These are phyloP conservation scores for Dromococcyx pavoninus DNA, from an alignment of 2,797 vertebrate species.

Conservation along the genomic window DNA sequence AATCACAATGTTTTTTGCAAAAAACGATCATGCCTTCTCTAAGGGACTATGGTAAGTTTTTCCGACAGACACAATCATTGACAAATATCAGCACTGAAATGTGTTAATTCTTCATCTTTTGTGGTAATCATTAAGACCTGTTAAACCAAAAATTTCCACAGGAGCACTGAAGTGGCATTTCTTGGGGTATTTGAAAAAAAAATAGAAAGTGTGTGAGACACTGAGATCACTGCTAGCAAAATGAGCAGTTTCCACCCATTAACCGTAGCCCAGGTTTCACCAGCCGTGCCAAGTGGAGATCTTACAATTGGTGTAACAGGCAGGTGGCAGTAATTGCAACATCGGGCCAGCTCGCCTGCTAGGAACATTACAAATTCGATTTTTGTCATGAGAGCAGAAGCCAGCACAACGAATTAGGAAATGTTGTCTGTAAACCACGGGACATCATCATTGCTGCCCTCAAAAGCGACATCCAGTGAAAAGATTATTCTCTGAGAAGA, in stretches of 20 bases:
- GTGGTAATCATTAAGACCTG: neutral
- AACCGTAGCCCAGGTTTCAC: neutral
- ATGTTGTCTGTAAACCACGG: neutral
- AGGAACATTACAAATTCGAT: neutral
- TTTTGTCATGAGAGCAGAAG: neutral
- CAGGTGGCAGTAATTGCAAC: neutral
- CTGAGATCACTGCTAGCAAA: conserved; percentile 12
- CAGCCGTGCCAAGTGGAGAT: neutral
- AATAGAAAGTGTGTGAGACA: neutral
- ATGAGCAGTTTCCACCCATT: neutral
- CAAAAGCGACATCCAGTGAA: neutral
- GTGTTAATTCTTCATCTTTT: neutral
- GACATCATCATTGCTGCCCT: neutral
- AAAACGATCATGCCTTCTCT: neutral
- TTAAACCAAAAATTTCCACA: neutral
- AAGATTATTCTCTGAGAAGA: neutral
- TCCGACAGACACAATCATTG: neutral
- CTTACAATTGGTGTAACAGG: neutral
- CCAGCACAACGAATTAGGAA: conserved; percentile 16
- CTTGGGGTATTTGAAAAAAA: neutral
- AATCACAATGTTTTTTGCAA: neutral
- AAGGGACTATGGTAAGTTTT: neutral
- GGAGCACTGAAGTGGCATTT: too few relatives aligned
- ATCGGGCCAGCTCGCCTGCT: conserved; percentile 11
- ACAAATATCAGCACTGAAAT: neutral